These are phyloP conservation scores for Diplosoma virens DNA, from an alignment of 23 tunicate species.

Conservation along the genomic window DNA sequence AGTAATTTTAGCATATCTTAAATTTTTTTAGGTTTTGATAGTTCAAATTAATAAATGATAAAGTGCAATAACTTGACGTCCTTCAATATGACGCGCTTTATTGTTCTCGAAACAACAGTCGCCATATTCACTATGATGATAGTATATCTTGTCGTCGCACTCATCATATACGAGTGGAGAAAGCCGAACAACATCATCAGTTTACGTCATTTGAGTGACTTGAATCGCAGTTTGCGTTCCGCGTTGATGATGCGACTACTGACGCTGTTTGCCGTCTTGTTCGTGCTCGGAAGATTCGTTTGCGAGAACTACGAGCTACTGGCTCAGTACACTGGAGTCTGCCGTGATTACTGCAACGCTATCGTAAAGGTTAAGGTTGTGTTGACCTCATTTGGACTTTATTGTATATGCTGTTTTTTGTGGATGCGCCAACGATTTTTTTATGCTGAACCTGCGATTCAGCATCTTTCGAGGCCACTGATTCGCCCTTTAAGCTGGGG, in stretches of 20 bases:
- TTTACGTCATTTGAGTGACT: too few species aligned
- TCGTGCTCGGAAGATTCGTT: conserved; percentile 14
- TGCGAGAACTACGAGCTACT: conserved; percentile 48
- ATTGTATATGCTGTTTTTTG: conserved; percentile 44
- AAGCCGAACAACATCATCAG: too few species aligned
- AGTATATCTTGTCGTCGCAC: too few species aligned
- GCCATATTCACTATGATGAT: too few species aligned
- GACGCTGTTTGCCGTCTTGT: conserved; percentile 14
- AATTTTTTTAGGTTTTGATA: too few species aligned
- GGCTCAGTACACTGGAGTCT: conserved; percentile 24
- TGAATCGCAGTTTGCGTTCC: neutral
- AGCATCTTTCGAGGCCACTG: conserved; percentile 33
- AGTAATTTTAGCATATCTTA: too few species aligned
- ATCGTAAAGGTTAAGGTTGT: conserved; percentile 38
- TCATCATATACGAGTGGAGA: too few species aligned
- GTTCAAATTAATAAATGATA: too few species aligned
- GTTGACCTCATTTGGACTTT: conserved; percentile 23
- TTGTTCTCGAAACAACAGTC: too few species aligned
- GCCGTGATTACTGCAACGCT: conserved; percentile 40
- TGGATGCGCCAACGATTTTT: conserved; percentile 73
- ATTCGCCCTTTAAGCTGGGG: conserved; percentile 31
- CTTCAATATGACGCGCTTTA: too few species aligned
- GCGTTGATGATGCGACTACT: conserved; percentile 25
- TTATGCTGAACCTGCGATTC: conserved; percentile 57
- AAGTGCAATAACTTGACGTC: too few species aligned